These are phyloP conservation scores for Toxotes chatareus DNA, from an alignment of 2,113 vertebrate genomes.

Conservation along the genomic window DNA sequence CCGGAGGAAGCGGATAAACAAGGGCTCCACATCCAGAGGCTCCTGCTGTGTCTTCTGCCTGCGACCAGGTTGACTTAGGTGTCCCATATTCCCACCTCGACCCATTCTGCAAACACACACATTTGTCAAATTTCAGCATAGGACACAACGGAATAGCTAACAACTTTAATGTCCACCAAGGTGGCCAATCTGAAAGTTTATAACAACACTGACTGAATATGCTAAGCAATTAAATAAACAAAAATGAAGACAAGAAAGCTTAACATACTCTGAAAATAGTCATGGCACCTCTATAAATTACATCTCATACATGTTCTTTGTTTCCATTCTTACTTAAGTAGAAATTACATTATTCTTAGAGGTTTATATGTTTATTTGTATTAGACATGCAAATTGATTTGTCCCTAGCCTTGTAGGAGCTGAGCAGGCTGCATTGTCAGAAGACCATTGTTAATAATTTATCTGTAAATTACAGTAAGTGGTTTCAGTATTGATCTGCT, in stretches of 20 bases:
- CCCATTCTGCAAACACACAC: constrained; percentile 72
- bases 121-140: constrained; percentile 1
- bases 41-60: constrained; percentile 59
- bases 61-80: constrained; percentile 40
- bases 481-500: constrained; percentile 73
- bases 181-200: background rate
- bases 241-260: background rate
- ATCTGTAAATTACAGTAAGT: constrained; percentile 87
- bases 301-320: background rate
- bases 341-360: background rate
- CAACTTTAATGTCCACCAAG: background rate
- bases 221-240: fast-evolving
- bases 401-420: background rate
- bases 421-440: background rate
- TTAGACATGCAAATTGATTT: constrained; percentile 20
- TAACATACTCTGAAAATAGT: background rate
- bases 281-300: background rate
- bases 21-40: constrained; percentile 79
- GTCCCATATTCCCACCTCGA: constrained; percentile 68
- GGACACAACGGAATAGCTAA: background rate
- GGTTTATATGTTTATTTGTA: background rate
- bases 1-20: constrained; percentile 90
- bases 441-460: constrained; percentile 87
- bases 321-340: background rate
- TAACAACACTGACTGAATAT: background rate